These are phyloP conservation scores for Oplegnathus fasciatus DNA, from an alignment of 2,113 vertebrate genomes.

Conservation along the genomic window DNA sequence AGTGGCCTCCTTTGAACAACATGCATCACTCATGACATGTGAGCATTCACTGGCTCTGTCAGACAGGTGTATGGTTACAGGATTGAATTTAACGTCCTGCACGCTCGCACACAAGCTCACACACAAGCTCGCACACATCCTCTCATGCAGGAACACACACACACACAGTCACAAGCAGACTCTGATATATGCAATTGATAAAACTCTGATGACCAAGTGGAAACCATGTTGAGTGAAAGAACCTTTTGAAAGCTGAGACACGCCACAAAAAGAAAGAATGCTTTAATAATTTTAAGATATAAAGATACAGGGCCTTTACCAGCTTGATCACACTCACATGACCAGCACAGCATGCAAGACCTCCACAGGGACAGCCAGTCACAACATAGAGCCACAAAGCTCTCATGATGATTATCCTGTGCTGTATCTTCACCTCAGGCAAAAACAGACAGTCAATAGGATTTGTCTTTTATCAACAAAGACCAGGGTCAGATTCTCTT, in stretches of 20 bases:
- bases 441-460: not conserved
- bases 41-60: conserved; percentile 65
- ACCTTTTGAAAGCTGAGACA: conserved; percentile 14
- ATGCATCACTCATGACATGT: conserved; percentile 60
- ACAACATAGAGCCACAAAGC: not conserved
- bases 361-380: not conserved
- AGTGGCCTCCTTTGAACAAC: conserved; percentile 62
- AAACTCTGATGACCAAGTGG: conserved; percentile 18
- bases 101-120: conserved; percentile 13
- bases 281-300: conserved; percentile 62
- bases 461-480: not conserved
- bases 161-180: conserved; percentile 10
- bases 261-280: conserved; percentile 39
- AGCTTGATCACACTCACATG: conserved; percentile 10
- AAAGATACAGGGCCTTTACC: conserved; percentile 17
- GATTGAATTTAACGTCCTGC: conserved; percentile 56
- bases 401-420: not conserved
- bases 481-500: not conserved
- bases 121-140: conserved; percentile 10
- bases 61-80: conserved; percentile 69
- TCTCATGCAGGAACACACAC: not conserved
- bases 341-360: not conserved
- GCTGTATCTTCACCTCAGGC: conserved; percentile 12
- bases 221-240: conserved; percentile 16
- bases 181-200: conserved; percentile 33